Evolutionary conservation across 2,113 vertebrate genomes (phyloP).

Genomic region (Aepyceros melampus): DNA sequence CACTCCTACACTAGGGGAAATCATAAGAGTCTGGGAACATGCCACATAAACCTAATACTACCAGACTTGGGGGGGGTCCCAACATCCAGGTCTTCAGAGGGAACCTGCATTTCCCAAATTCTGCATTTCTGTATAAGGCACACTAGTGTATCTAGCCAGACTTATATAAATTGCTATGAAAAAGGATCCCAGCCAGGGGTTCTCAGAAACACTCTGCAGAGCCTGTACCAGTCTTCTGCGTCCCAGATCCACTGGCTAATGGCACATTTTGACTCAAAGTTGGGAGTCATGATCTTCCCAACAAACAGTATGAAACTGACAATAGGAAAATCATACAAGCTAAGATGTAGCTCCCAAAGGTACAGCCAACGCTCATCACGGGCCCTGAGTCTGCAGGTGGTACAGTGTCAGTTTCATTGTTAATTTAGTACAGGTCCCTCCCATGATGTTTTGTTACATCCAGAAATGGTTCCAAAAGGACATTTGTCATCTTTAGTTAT

Average conservation of each 20-base stretch:
- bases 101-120: neutral
- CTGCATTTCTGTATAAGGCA: neutral
- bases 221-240: neutral
- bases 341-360: neutral
- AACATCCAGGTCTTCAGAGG: neutral
- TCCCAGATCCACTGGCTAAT: neutral
- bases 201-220: neutral
- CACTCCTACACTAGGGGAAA: neutral
- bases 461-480: neutral
- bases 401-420: neutral
- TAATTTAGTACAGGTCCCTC: neutral
- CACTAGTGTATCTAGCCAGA: neutral
- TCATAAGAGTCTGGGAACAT: neutral
- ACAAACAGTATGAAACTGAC: neutral
- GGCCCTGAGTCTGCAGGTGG: neutral
- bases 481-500: neutral
- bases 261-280: neutral
- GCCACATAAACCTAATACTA: neutral
- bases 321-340: neutral
- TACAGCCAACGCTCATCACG: rapidly evolving
- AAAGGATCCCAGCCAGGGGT: neutral
- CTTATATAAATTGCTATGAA: rapidly evolving
- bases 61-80: neutral
- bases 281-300: neutral
- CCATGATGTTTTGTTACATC: neutral